A percentile compares a stretch with the other conserved stretches of the same genome.
phyloP scores from a whole-genome alignment of 2,888 invertebrate species.

The Protodeltote pygarga region DNA sequence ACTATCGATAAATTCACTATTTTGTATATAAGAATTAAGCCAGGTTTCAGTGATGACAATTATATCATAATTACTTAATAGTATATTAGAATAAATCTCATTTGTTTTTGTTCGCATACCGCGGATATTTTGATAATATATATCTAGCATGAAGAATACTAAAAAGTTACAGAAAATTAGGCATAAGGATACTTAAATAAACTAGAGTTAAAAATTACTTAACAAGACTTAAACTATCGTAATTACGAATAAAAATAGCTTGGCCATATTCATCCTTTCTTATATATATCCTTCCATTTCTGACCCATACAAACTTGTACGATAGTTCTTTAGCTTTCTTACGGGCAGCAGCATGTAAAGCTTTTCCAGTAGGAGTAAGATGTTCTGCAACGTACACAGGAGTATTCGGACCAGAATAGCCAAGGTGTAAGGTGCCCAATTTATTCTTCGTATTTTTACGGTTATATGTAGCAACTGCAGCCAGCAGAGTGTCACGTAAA shows the following conservation, averaged over 20 bases:
- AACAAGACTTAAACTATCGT: constrained; percentile 2
- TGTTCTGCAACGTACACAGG: constrained; percentile 44
- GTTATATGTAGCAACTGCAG: constrained; percentile 28
- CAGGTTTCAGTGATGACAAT: constrained; percentile 40
- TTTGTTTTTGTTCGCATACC: constrained; percentile 33
- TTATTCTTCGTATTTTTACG: constrained; percentile 22
- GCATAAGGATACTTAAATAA: neutral
- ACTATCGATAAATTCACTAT: constrained; percentile 32
- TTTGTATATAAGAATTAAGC: constrained; percentile 26
- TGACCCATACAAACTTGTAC: constrained; percentile 47
- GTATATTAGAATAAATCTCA: constrained; percentile 24
- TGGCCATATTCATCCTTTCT: neutral
- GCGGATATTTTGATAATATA: constrained; percentile 30
- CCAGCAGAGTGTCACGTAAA: constrained; percentile 28
- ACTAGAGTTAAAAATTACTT: neutral
- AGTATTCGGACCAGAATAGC: constrained; percentile 2
- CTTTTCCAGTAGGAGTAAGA: constrained; percentile 37
- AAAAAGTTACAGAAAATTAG: no score
- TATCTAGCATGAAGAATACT: no score
- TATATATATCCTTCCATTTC: constrained; percentile 32
- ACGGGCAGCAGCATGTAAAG: constrained; percentile 46
- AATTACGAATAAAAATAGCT: constrained; percentile 3
- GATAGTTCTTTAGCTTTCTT: constrained; percentile 33
- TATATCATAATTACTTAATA: constrained; percentile 19
- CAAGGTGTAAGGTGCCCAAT: constrained; percentile 4